Conservation (phyloP, 1,140 invertebrate species). For the Venustaconcha ellipsiformis region DNA sequence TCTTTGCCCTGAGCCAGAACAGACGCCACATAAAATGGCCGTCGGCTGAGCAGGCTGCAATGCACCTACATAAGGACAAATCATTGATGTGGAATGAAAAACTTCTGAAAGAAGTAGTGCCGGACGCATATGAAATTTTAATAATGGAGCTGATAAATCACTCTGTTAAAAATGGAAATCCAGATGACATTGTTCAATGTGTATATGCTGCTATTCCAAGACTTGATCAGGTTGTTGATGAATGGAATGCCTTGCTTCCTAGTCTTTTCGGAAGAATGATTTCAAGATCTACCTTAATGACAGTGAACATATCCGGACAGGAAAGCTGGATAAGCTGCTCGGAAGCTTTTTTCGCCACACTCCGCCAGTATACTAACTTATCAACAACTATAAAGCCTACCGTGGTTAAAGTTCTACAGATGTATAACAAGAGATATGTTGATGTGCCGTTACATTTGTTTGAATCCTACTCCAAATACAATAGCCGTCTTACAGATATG, state of each 20-base stretch:
- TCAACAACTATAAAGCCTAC: too few relatives aligned
- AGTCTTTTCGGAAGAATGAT: background rate
- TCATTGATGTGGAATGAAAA: constrained; percentile 54
- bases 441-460: too few relatives aligned
- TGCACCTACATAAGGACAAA: constrained; percentile 40
- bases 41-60: constrained; percentile 34
- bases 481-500: too few relatives aligned
- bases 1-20: constrained; percentile 59
- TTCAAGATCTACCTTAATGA: background rate
- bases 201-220: constrained; percentile 30
- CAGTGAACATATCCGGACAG: background rate
- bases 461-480: too few relatives aligned
- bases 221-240: background rate
- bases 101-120: constrained; percentile 50
- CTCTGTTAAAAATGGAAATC: background rate
- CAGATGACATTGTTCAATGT: background rate
- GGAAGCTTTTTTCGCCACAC: constrained; percentile 18
- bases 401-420: too few relatives aligned
- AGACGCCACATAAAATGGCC: constrained; percentile 60
- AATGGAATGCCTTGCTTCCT: background rate
- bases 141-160: constrained; percentile 20
- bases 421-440: too few relatives aligned
- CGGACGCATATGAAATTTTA: constrained; percentile 35
- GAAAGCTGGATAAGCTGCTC: constrained; percentile 4
- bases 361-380: background rate